phyloP scores from a whole-genome alignment of 1,140 invertebrate genomes.

The Ctenoplectra terminalis region DNA sequence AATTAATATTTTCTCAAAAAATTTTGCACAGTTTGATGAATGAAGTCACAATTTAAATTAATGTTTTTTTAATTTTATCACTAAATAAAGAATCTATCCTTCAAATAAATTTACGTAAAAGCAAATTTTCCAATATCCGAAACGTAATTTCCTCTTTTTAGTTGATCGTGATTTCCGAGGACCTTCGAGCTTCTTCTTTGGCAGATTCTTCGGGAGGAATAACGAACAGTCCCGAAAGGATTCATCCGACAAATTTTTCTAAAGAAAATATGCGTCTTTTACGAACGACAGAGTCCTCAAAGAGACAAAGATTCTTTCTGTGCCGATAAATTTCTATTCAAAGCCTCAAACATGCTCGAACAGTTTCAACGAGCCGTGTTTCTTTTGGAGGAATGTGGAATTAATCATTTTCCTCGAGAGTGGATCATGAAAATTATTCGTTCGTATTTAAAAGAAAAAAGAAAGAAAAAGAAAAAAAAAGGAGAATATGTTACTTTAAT shows the following conservation, averaged over 20 bases:
- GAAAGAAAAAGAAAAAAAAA: no score
- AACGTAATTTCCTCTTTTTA: not conserved
- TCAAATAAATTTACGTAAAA: no score
- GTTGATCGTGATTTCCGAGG: not conserved
- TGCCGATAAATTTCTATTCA: not conserved
- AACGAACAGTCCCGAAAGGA: constrained; percentile 3
- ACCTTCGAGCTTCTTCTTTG: not conserved
- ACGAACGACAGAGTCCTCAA: not conserved
- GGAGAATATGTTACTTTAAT: not conserved
- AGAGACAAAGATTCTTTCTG: not conserved
- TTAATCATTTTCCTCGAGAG: not conserved
- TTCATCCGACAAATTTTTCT: constrained; percentile 1
- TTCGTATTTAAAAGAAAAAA: not conserved
- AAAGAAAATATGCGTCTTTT: constrained; percentile 4
- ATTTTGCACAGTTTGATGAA: no score
- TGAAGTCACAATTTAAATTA: no score
- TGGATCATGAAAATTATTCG: not conserved
- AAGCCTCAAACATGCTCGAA: not conserved
- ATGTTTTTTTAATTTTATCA: no score
- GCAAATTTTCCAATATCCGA: no score
- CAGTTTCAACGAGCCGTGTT: not conserved
- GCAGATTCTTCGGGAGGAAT: not conserved
- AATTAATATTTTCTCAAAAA: no score
- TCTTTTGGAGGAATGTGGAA: not conserved
- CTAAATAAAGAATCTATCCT: no score